Base-by-base conservation (phyloP, 2,888 invertebrate genomes). In the Microctonus hyperodae region DNA sequence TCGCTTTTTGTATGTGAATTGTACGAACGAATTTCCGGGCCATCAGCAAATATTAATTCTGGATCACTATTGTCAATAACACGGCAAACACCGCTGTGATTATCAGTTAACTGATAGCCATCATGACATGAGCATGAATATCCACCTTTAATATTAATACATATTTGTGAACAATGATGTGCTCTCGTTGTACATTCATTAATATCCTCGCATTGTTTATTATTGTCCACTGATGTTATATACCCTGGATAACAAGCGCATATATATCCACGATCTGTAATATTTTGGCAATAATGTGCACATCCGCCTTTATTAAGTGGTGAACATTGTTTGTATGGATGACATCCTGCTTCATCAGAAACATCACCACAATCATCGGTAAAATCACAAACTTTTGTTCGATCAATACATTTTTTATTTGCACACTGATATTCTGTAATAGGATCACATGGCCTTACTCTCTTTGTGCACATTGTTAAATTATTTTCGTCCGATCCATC, bases 401-500 rank as follows among this genome's bases (percentile, higher is more conserved):
- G 88, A 57, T 91, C 90, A 59, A 97, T 89, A 81, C 98, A 98
- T 76, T 90, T 91, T 69, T 91, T 90, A 84, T 95, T 96, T 64
- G 94, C 92, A 84, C 97, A 97, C 79, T 92, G 91, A 85, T 92
- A 96, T 85, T 97, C 95, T 6, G 89, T 87, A 73, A 89, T 88
- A 0, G 90, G 87, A 78, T 94, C 92, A 83, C 94, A 94, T 0
- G 93, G 90, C 74, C 90, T 89, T 60, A 89, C 88, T 70, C 91
- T 89, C n/a, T 88, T 87, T 1, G 92, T 90, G 80, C 96, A 96
- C 64, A 95, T 85, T 0, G 95, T 95, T 89, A 96, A 93, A 84
- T 96, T 96, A 84, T 96, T 96, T 85, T 98, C 97, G 84, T 98
- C 98, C 0, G 94, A 94, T 9, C 95, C 96, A 83, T 97, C 97